These are phyloP conservation scores for Xerus rutilus DNA, from an alignment of 2,797 vertebrate genomes.

Conservation along the genomic window DNA sequence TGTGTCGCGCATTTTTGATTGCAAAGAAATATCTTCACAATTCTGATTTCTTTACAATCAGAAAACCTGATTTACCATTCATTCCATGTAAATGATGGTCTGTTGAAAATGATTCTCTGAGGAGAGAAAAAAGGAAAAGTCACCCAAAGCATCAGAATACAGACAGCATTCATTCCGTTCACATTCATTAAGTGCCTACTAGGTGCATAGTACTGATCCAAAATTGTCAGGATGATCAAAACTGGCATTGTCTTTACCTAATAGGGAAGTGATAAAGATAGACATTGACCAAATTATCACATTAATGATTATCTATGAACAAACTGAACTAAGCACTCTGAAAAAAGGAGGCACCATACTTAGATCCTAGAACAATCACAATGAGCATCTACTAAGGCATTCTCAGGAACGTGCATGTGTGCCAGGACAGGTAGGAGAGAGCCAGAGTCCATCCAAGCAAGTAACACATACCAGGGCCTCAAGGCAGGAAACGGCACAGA, in stretches of 20 bases:
- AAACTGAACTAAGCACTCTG: neutral
- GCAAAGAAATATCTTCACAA: too few species aligned
- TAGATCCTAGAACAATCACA: neutral
- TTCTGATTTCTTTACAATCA: neutral
- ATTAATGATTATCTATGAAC: neutral
- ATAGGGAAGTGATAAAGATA: neutral
- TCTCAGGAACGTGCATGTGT: neutral
- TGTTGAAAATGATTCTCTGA: constrained; percentile 23
- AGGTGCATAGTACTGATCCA: neutral
- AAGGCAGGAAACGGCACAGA: neutral
- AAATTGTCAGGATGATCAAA: neutral
- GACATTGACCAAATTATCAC: neutral
- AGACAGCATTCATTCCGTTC: neutral
- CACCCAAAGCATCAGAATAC: neutral
- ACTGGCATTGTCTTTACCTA: neutral
- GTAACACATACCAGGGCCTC: neutral
- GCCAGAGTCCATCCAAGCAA: neutral
- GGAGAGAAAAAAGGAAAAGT: neutral
- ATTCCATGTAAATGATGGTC: neutral
- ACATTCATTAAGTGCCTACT: neutral
- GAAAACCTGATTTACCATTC: constrained; percentile 21
- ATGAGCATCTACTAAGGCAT: neutral
- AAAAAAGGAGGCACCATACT: neutral
- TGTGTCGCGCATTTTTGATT: neutral
- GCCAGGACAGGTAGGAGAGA: neutral